These are phyloP conservation scores for Rotaria magnacalcarata DNA, from an alignment of 2,888 invertebrate species.

Conservation along the genomic window DNA sequence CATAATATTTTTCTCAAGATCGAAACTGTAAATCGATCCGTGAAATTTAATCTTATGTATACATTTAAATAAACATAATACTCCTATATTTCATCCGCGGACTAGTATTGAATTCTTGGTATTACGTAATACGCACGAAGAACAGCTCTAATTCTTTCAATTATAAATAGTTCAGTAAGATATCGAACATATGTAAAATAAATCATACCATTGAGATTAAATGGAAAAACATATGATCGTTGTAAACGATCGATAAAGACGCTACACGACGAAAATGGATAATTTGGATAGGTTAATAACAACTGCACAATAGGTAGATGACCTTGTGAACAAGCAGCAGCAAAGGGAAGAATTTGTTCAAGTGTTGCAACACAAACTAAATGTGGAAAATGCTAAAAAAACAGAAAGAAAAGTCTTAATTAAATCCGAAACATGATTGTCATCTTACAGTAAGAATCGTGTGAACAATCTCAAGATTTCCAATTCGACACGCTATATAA, in stretches of 20 bases:
- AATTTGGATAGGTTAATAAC: constrained; percentile 73
- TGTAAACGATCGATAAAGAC: constrained; percentile 4
- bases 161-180: too few relatives aligned
- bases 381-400: constrained; percentile 71
- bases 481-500: constrained; percentile 44
- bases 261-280: not conserved
- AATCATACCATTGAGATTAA: constrained; percentile 25
- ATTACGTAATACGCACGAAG: too few relatives aligned
- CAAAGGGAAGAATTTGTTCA: constrained; percentile 83
- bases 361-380: constrained; percentile 79
- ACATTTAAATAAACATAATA: too few relatives aligned
- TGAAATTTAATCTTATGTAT: too few relatives aligned
- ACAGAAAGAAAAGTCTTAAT: not conserved
- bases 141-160: too few relatives aligned
- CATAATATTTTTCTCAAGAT: too few relatives aligned
- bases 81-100: too few relatives aligned
- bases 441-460: constrained; percentile 38
- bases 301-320: constrained; percentile 73
- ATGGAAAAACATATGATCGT: constrained; percentile 32
- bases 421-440: not conserved
- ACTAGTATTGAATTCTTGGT: too few relatives aligned
- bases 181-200: too few relatives aligned
- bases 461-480: constrained; percentile 39
- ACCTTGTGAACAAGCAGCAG: constrained; percentile 84
- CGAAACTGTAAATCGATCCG: too few relatives aligned